phyloP scores from a whole-genome alignment of 2,797 vertebrate genomes.

The Brachyalestes nurse region DNA sequence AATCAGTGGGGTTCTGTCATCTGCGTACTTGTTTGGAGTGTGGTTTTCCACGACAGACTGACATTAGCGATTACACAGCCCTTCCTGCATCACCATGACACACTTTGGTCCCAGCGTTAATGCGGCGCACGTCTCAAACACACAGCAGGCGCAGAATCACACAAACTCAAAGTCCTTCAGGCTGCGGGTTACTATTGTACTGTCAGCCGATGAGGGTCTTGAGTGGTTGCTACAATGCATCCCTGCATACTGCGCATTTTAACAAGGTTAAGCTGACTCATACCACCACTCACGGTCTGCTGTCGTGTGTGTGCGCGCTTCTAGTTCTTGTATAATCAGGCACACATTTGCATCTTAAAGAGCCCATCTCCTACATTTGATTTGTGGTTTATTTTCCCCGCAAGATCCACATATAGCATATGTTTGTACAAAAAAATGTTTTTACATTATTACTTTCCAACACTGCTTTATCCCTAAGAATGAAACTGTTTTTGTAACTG shows the following conservation, averaged over 20 bases:
- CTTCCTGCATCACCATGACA: not conserved
- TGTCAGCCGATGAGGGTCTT: not conserved
- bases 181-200: not conserved
- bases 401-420: no score
- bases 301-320: constrained; percentile 15
- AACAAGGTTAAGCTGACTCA: constrained; percentile 47
- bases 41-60: not conserved
- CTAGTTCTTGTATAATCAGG: no score
- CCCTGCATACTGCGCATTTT: constrained; percentile 24
- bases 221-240: not conserved
- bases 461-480: no score
- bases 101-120: not conserved
- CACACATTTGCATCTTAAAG: no score
- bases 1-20: not conserved
- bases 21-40: not conserved
- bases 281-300: constrained; percentile 5
- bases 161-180: not conserved
- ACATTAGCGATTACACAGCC: not conserved
- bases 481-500: no score
- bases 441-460: no score
- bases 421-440: no score
- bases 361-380: no score
- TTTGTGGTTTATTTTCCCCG: no score
- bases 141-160: not conserved
- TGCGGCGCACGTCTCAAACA: not conserved